Conservation (phyloP, 2,797 vertebrate genomes). For the Chanos chanos region DNA sequence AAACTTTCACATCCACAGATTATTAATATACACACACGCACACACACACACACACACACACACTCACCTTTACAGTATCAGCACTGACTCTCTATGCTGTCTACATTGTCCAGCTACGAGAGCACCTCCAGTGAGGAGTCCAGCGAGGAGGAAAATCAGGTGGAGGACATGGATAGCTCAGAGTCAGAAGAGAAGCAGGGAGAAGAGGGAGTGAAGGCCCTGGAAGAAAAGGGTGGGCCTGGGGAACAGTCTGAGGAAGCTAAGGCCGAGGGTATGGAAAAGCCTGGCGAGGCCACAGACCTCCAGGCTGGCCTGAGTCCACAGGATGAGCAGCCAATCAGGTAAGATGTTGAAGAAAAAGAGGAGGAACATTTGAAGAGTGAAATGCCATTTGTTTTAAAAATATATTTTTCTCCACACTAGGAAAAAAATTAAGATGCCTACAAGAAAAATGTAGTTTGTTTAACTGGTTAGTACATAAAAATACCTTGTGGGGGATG, state of each 20-base stretch:
- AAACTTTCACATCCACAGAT: too few species aligned
- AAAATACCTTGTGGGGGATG: too few species aligned
- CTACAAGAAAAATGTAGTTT: too few species aligned
- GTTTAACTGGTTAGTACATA: too few species aligned
- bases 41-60: too few species aligned
- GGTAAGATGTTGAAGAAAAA: conserved; percentile 56
- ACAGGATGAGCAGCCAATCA: conserved; percentile 57
- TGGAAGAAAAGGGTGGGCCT: conserved; percentile 47
- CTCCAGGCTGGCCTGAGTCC: conserved; percentile 49
- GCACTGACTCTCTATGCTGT: conserved; percentile 26
- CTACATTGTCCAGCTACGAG: conserved; percentile 80
- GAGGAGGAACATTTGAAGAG: not conserved
- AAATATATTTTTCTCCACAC: not conserved
- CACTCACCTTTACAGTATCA: not conserved
- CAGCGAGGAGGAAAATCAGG: conserved; percentile 82
- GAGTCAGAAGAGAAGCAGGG: conserved; percentile 56
- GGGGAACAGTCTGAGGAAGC: conserved; percentile 45
- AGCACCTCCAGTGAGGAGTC: conserved; percentile 95
- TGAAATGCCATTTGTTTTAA: not conserved
- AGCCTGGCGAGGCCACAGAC: conserved; percentile 44
- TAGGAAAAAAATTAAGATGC: not conserved
- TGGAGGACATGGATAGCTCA: conserved; percentile 67
- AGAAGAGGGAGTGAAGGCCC: conserved; percentile 28
- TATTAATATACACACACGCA: too few species aligned
- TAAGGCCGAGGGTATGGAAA: conserved; percentile 44